These are phyloP conservation scores for Porites cylindrica DNA, from an alignment of 92 coral and sea anemone species.

Conservation along the genomic window DNA sequence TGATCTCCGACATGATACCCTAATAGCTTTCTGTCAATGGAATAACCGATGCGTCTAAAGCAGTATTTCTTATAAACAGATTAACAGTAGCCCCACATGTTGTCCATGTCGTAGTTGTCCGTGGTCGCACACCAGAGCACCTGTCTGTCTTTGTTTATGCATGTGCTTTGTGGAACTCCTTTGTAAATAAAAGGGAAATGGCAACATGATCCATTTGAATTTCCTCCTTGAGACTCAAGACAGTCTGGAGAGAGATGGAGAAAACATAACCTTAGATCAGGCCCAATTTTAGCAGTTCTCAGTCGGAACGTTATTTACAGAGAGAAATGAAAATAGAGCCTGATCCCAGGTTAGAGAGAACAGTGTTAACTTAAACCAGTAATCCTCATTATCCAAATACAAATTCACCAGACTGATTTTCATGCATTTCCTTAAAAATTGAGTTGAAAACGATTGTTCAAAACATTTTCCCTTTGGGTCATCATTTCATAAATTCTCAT, in stretches of 20 bases:
- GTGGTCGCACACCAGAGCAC: slow-evolving; percentile 70
- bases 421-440: too few species aligned
- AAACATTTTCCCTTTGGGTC: too few species aligned
- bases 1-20: neutral
- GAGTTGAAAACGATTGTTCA: too few species aligned
- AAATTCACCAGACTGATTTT: too few species aligned
- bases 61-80: slow-evolving; percentile 6
- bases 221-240: slow-evolving; percentile 48
- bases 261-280: too few species aligned
- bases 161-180: slow-evolving; percentile 31
- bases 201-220: slow-evolving; percentile 49
- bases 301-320: too few species aligned
- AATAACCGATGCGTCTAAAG: neutral
- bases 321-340: too few species aligned
- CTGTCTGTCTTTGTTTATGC: slow-evolving; percentile 51
- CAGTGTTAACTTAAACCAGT: too few species aligned
- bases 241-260: slow-evolving; percentile 15
- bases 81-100: slow-evolving; percentile 57
- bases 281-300: too few species aligned
- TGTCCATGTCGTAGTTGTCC: slow-evolving; percentile 42
- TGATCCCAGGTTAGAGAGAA: too few species aligned
- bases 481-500: too few species aligned
- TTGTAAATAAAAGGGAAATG: slow-evolving; percentile 52
- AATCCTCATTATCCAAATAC: too few species aligned
- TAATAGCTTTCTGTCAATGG: neutral